These are phyloP conservation scores for Vanessa atalanta DNA, from an alignment of 1,140 invertebrate genomes.

Conservation along the genomic window DNA sequence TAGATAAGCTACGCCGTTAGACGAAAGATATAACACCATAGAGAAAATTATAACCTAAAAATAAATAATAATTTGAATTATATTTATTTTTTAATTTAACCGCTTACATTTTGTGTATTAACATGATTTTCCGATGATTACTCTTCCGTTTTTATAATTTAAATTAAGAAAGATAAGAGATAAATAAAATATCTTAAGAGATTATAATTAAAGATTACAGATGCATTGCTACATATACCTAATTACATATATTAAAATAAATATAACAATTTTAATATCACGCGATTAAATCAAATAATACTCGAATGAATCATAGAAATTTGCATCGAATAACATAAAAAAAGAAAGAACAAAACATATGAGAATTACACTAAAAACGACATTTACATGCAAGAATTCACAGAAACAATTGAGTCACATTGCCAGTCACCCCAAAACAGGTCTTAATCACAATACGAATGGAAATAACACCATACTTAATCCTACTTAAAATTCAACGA, in stretches of 20 bases:
- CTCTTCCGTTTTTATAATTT: not conserved
- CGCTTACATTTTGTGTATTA: not conserved
- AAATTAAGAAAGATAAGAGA: not conserved
- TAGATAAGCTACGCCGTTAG: not conserved
- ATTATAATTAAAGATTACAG: not conserved
- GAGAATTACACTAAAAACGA: not conserved
- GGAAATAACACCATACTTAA: conserved; percentile 36
- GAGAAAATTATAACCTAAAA: not conserved
- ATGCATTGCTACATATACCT: not conserved
- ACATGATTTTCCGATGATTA: not conserved
- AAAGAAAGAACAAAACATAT: not conserved
- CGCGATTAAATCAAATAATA: not conserved
- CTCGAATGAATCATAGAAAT: conserved; percentile 3
- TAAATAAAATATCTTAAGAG: not conserved
- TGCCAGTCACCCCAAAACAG: conserved; percentile 30
- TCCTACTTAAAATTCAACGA: conserved; percentile 28
- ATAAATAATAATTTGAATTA: not conserved
- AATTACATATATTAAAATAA: not conserved
- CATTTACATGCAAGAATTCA: conserved; percentile 26
- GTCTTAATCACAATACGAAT: conserved; percentile 38
- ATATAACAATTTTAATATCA: not conserved
- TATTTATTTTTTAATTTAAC: not conserved
- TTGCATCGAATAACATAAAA: not conserved
- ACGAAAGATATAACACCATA: not conserved
- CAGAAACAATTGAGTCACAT: conserved; percentile 38